Conservation (phyloP, 2,797 vertebrate genomes). For the Poeciliopsis paucimaculata region DNA sequence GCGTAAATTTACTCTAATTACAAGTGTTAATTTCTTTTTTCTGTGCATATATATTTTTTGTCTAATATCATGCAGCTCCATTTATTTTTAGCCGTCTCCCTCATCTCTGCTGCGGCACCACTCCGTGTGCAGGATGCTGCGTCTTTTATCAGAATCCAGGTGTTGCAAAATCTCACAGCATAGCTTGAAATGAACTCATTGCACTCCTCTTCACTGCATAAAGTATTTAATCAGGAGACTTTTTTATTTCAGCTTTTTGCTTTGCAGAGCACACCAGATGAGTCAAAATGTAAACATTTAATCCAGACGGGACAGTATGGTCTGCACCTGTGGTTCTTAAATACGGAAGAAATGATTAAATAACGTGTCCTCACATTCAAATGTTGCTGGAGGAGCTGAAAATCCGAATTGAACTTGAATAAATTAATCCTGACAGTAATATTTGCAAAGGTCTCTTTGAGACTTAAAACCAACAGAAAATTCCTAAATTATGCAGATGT, state of each 20-base stretch:
- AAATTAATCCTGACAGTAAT: conserved; percentile 22
- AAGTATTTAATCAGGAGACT: not conserved
- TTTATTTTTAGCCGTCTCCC: not conserved
- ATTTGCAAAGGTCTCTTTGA: conserved; percentile 2
- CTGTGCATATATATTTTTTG: not conserved
- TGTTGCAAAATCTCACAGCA: not conserved
- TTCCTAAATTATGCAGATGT: not conserved
- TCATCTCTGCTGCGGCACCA: not conserved
- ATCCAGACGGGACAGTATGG: not conserved
- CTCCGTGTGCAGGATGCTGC: not conserved
- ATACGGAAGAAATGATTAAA: not conserved
- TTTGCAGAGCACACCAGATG: not conserved
- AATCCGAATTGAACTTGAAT: not conserved
- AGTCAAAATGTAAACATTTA: conserved; percentile 8
- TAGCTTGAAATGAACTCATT: not conserved
- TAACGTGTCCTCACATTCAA: not conserved
- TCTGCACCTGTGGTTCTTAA: not conserved
- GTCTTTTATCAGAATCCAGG: not conserved
- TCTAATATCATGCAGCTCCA: not conserved
- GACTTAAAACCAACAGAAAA: conserved; percentile 30
- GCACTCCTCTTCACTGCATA: not conserved
- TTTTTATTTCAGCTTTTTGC: not conserved
- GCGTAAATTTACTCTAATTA: not conserved
- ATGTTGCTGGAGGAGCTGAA: not conserved
- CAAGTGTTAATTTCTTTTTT: not conserved